Conservation (phyloP, 2,113 vertebrate genomes). For the Thymallus thymallus region DNA sequence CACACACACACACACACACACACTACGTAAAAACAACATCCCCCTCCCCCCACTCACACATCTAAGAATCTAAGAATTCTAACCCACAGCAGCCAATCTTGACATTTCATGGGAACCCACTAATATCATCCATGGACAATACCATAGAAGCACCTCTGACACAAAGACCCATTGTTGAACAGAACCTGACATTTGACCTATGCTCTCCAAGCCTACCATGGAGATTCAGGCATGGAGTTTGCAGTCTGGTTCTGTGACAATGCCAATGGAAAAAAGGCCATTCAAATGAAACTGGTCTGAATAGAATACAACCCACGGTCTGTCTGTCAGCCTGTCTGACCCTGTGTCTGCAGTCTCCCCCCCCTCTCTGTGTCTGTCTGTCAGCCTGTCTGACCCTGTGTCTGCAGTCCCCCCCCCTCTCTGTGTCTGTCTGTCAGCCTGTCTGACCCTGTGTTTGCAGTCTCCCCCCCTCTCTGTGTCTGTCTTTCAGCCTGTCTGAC, state of each 20-base stretch:
- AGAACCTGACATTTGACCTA: conserved; percentile 36
- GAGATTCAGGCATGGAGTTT: conserved; percentile 21
- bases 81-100: conserved; percentile 19
- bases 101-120: conserved; percentile 35
- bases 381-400: too few species aligned
- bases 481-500: conserved; percentile 29
- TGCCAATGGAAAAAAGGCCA: conserved; percentile 28
- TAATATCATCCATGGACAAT: conserved; percentile 39
- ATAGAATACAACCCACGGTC: conserved; percentile 35
- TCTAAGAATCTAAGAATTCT: too few species aligned
- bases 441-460: too few species aligned
- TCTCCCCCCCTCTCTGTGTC: background rate
- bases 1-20: conserved; percentile 8
- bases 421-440: background rate
- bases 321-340: conserved; percentile 29
- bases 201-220: conserved; percentile 20
- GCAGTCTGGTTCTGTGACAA: conserved; percentile 18
- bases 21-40: too few species aligned
- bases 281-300: conserved; percentile 42
- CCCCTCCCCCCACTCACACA: too few species aligned
- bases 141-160: conserved; percentile 34
- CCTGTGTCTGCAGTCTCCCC: conserved; percentile 10
- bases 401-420: background rate
- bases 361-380: background rate
- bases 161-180: conserved; percentile 29